Evolutionary conservation across 2,113 vertebrate species (phyloP).

Genomic region (Ursus arctos): DNA sequence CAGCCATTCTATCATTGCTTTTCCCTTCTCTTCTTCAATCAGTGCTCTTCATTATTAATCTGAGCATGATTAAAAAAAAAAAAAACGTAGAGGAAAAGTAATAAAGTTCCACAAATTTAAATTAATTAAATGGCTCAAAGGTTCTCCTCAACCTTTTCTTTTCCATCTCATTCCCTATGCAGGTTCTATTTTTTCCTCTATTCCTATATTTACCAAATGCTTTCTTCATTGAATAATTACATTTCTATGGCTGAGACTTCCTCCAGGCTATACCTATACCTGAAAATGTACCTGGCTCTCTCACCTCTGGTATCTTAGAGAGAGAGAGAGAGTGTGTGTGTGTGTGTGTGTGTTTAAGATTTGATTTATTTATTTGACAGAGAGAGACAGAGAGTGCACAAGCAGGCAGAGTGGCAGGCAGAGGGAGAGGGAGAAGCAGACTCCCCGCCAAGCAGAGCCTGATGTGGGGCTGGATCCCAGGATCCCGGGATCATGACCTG

Average conservation of each 20-base stretch:
- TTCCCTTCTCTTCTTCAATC: neutral
- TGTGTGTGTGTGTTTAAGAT: no score
- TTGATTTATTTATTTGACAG: no score
- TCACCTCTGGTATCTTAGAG: neutral
- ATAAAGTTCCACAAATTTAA: neutral
- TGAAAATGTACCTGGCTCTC: neutral
- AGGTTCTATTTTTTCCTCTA: neutral
- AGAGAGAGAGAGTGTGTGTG: no score
- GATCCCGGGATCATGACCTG: no score
- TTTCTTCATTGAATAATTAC: slow-evolving; percentile 30
- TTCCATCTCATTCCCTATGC: neutral
- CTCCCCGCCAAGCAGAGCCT: no score
- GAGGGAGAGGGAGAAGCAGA: no score
- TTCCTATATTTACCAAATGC: neutral
- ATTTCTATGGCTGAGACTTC: slow-evolving; percentile 29
- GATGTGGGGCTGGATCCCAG: no score
- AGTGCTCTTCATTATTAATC: slow-evolving; percentile 19
- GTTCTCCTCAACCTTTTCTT: neutral
- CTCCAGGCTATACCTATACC: neutral
- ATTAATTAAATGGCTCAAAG: neutral
- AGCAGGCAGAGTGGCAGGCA: no score
- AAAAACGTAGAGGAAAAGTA: slow-evolving; percentile 31
- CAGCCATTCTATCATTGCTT: neutral
- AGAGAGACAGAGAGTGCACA: no score
- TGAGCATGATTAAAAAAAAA: neutral